Evolutionary conservation across 2,113 vertebrate species (phyloP).

Genomic region (Python bivittatus): DNA sequence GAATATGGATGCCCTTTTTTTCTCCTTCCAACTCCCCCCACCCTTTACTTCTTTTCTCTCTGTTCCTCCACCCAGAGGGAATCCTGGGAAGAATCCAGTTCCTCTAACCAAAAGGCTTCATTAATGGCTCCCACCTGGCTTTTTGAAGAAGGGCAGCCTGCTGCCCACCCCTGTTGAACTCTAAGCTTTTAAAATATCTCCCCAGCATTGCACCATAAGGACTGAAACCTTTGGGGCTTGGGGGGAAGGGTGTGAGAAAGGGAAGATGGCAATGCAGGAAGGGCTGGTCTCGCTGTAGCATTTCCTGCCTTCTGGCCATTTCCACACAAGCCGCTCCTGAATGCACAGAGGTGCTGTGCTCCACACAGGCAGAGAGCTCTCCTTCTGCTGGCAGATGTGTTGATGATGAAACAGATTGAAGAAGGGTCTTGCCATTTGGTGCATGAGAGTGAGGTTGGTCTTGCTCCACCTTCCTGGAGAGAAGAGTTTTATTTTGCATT

Average conservation of each 20-base stretch:
- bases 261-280: neutral
- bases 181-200: neutral
- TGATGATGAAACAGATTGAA: neutral
- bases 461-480: accelerated
- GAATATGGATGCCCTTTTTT: neutral
- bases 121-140: neutral
- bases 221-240: neutral
- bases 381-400: neutral
- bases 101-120: neutral
- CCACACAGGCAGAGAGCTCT: neutral
- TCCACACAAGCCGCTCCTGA: neutral
- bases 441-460: neutral
- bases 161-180: neutral
- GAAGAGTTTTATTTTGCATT: neutral
- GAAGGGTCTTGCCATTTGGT: neutral
- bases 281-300: neutral
- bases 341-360: neutral
- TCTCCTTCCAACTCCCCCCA: neutral
- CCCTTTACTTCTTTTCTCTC: no score
- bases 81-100: neutral
- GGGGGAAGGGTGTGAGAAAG: neutral
- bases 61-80: no score
- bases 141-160: neutral
- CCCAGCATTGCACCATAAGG: no score
- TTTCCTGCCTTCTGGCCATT: neutral